phyloP scores from a whole-genome alignment of 2,113 vertebrate species.

The Aplodontia rufa region DNA sequence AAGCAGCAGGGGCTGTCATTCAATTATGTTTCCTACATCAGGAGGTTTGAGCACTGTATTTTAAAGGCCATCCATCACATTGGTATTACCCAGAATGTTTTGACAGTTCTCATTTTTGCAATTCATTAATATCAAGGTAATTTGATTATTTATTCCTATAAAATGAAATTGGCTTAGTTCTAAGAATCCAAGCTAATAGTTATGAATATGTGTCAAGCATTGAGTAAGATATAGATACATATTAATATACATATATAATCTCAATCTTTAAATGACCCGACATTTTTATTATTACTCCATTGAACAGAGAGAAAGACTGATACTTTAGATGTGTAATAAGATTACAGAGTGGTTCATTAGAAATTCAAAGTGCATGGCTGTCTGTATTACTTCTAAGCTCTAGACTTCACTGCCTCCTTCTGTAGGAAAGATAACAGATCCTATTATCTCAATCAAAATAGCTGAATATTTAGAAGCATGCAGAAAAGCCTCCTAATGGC shows the following conservation, averaged over 20 bases:
- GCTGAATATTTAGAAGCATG: neutral
- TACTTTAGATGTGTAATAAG: neutral
- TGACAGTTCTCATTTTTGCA: neutral
- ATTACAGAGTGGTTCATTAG: neutral
- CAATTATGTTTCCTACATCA: neutral
- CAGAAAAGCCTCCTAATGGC: neutral
- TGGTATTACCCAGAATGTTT: neutral
- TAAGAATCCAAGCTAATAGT: conserved; percentile 26
- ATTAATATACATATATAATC: neutral
- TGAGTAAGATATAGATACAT: neutral
- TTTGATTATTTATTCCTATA: neutral
- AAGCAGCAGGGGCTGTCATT: neutral
- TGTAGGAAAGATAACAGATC: neutral
- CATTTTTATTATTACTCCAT: conserved; percentile 14
- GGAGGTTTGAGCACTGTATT: neutral
- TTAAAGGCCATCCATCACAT: neutral
- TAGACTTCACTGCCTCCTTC: neutral
- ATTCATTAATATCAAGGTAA: neutral
- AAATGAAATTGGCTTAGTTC: neutral
- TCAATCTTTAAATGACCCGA: neutral
- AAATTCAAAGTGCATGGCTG: neutral
- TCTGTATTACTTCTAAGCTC: neutral
- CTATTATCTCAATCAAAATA: neutral
- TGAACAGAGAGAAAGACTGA: neutral
- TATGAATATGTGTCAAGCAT: neutral